A percentile compares a stretch with the other conserved stretches of the same genome.
phyloP scores from a whole-genome alignment of 2,113 vertebrate species.

The Brachypteracias leptosomus region DNA sequence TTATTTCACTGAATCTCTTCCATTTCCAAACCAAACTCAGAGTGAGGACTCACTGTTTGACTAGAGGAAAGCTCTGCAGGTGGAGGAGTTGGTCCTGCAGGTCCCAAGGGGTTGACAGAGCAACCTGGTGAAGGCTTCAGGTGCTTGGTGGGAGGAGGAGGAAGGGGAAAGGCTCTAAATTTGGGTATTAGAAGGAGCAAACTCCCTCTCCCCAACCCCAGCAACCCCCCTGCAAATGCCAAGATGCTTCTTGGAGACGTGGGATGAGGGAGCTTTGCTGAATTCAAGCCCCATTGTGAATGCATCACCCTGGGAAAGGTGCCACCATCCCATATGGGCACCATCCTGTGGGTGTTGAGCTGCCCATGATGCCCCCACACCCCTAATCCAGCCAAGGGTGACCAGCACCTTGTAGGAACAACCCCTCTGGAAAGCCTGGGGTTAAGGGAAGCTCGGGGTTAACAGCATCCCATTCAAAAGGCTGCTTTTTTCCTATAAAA shows the following conservation, averaged over 20 bases:
- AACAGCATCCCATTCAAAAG: neutral
- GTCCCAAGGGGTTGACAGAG: neutral
- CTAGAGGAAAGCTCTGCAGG: neutral
- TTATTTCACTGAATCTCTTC: neutral
- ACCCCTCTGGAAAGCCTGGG: neutral
- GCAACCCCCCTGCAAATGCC: neutral
- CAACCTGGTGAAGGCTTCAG: neutral
- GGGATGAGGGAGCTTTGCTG: neutral
- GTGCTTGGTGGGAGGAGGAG: neutral
- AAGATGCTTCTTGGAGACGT: neutral
- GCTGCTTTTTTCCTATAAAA: neutral
- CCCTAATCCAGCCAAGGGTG: neutral
- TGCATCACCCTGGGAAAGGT: neutral
- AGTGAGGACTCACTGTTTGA: neutral
- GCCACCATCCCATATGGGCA: neutral
- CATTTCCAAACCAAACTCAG: neutral
- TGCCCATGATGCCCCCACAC: rapidly evolving
- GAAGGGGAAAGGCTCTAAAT: neutral
- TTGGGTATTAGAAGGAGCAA: neutral
- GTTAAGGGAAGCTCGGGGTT: neutral
- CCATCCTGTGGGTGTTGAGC: neutral
- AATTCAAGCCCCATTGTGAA: neutral
- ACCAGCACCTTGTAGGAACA: neutral
- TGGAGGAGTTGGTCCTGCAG: neutral
- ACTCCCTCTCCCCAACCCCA: neutral